A percentile compares a stretch with the other conserved stretches of the same genome.
phyloP scores from a whole-genome alignment of 2,888 invertebrate genomes.

The Metacarcinus magister region DNA sequence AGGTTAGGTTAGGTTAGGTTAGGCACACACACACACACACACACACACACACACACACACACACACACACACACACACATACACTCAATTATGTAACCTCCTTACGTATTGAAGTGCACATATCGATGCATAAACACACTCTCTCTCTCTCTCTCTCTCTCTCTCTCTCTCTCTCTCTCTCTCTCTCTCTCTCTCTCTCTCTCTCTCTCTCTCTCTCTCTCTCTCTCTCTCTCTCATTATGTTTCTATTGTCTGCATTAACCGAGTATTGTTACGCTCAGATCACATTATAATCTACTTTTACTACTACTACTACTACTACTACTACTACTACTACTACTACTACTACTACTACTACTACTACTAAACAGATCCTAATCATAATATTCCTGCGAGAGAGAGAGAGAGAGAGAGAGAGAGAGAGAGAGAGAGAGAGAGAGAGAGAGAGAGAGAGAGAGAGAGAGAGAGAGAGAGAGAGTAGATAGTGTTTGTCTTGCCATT shows the following conservation, averaged over 20 bases:
- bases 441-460: no score
- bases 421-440: no score
- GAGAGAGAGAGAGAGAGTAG: no score
- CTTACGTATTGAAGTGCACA: not conserved
- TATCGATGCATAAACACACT: not conserved
- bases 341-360: constrained; percentile 54
- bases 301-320: constrained; percentile 49
- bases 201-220: no score
- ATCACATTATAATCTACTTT: not conserved
- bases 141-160: not conserved
- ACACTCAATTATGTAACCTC: not conserved
- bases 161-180: not conserved
- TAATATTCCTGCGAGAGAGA: no score
- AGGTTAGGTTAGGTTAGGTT: constrained; percentile 19
- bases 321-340: constrained; percentile 56
- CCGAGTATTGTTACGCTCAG: no score
- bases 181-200: no score
- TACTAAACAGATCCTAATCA: no score
- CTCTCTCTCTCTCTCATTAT: not conserved
- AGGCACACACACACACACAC: constrained; percentile 23
- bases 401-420: no score
- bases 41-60: constrained; percentile 39
- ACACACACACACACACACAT: constrained; percentile 55
- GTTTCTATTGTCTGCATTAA: not conserved
- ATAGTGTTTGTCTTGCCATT: no score